Evolutionary conservation across 2,888 invertebrate genomes (phyloP), one percentile per base, ranked within the genome.

Genomic region (Leucophora obtusa): DNA sequence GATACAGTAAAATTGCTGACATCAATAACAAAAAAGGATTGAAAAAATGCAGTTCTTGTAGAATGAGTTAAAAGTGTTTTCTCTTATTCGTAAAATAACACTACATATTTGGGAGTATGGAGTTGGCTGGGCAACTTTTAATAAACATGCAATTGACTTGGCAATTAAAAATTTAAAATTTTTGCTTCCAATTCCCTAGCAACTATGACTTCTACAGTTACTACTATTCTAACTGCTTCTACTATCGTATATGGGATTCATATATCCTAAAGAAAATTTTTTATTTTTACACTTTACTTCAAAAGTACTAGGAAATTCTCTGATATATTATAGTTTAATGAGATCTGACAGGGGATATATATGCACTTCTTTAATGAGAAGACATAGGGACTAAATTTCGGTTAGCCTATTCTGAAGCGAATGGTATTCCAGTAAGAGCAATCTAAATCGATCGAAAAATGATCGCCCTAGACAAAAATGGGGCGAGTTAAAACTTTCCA

Each of bases 141-240:
- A 60, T 74, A 63, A 74, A 74, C 79, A 58, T 79, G 63, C 76
- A 63, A 77, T 74, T 79, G 76, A 82, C 73, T 74, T 74, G 73
- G 79, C 82, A 82, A 82, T 82, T 82, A 82, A 82, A 76, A 79
- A 73, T 76, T 73, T 35, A 69, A 82, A 76, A 76, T 79, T 66
- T 66, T 66, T 54, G 35, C 59, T 24, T 51, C 54, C 43, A 50
- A 8, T 35, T 43, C 7, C 7, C 4, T 28, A 47, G 2, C 28
- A 28, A n/a, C n/a, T 47, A n/a, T 1, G n/a, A 47, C n/a, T 47
- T 47, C n/a, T 47, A n/a, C n/a, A n/a, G 43, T 14, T 47, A 47
- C 28, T 50, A 24, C 10, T n/a, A 38, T 47, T 28, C 6, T 7
- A 28, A 28, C 28, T 15, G 14, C 21, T 24, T 6, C 28, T 15